Evolutionary conservation across 2,888 invertebrate genomes (phyloP).

Genomic region (Strigamia transsilvanica): DNA sequence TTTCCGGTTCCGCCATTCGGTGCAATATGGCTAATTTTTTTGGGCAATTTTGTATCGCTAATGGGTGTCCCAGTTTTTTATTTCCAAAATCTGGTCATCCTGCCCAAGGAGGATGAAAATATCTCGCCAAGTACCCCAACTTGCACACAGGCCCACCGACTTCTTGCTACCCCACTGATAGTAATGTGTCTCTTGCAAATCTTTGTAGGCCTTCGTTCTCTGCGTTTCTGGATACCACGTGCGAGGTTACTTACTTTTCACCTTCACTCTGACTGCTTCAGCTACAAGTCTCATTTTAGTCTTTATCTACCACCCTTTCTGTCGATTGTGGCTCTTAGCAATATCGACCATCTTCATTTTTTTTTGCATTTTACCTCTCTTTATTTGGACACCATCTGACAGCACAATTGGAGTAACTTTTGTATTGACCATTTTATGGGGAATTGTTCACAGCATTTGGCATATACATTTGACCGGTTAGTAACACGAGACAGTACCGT

Average conservation of each 20-base stretch:
- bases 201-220: conserved; percentile 7
- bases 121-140: no score
- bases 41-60: no score
- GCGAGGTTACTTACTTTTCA: conserved; percentile 11
- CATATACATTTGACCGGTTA: conserved; percentile 27
- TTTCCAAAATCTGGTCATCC: no score
- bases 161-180: no score
- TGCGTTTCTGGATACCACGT: conserved; percentile 23
- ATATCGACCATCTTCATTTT: conserved; percentile 18
- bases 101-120: no score
- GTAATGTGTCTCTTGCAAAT: neutral
- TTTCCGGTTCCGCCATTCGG: no score
- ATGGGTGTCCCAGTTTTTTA: no score
- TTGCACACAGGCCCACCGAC: no score
- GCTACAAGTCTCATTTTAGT: neutral
- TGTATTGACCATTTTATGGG: conserved; percentile 41
- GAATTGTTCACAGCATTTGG: conserved; percentile 26
- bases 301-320: neutral
- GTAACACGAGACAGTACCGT: neutral
- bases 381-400: conserved; percentile 20
- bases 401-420: conserved; percentile 14
- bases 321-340: conserved; percentile 28
- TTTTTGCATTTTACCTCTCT: conserved; percentile 32
- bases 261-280: neutral
- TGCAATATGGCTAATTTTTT: no score